Conservation (phyloP, 2,797 vertebrate genomes). For the Acipenser transmontanus region DNA sequence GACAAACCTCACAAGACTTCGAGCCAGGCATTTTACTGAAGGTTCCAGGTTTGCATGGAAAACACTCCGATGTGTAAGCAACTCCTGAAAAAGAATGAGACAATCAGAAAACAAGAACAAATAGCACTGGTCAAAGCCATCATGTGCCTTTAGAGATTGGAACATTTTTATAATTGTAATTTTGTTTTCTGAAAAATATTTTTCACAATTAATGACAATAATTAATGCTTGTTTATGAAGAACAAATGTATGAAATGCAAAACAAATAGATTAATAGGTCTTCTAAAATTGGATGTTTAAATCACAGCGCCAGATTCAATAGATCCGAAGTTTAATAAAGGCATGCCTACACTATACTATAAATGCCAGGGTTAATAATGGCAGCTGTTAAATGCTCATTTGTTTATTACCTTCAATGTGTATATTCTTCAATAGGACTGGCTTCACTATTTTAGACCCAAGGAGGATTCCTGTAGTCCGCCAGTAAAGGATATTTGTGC, state of each 20-base stretch:
- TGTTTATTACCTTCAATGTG: conserved; percentile 79
- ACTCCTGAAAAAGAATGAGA: conserved; percentile 65
- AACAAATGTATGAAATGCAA: no score
- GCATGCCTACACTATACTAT: no score
- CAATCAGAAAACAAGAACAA: background rate
- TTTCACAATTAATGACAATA: no score
- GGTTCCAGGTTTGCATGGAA: conserved; percentile 83
- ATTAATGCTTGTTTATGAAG: no score
- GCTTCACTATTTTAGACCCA: conserved; percentile 81
- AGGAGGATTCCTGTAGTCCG: conserved; percentile 87
- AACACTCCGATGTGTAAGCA: conserved; percentile 92
- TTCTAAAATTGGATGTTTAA: no score
- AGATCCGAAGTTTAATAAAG: no score
- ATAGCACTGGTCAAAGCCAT: conserved; percentile 30
- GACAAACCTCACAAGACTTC: conserved; percentile 74
- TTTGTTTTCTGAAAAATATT: no score
- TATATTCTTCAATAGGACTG: conserved; percentile 86
- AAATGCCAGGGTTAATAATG: no score
- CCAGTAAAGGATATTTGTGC: conserved; percentile 94
- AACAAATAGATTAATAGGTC: no score
- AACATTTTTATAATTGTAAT: no score
- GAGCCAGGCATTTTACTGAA: conserved; percentile 79
- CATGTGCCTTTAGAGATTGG: background rate
- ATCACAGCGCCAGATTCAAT: no score
- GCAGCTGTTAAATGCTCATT: no score